Conservation (phyloP, 2,888 invertebrate genomes). For the Tuta absoluta region DNA sequence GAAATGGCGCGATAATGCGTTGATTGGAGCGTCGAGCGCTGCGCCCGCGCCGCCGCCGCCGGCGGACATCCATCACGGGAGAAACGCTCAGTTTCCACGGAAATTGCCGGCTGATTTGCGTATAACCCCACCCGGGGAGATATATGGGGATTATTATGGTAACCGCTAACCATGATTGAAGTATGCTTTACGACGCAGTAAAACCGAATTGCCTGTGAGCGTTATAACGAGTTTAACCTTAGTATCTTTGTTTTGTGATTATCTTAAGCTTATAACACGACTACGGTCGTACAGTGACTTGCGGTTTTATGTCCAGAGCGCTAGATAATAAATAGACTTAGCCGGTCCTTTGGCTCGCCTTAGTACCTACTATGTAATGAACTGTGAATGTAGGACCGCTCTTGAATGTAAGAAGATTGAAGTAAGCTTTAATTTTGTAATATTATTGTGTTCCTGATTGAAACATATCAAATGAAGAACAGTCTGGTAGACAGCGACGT, state of each 20-base stretch:
- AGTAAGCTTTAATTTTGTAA: background rate
- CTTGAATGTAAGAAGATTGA: background rate
- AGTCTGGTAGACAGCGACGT: background rate
- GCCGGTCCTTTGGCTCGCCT: no score
- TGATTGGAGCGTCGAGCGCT: slow-evolving; percentile 46
- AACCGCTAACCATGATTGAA: slow-evolving; percentile 23
- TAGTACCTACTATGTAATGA: no score
- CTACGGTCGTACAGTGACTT: background rate
- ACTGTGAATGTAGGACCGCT: no score
- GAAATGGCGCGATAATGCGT: slow-evolving; percentile 56
- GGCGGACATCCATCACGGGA: slow-evolving; percentile 50
- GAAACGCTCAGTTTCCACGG: slow-evolving; percentile 51
- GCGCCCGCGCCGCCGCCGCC: slow-evolving; percentile 39
- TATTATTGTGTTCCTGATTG: background rate
- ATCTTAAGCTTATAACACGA: background rate
- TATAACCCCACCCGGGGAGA: slow-evolving; percentile 46
- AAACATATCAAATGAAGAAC: background rate
- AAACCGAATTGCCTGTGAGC: slow-evolving; percentile 19
- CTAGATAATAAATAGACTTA: no score
- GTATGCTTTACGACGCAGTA: slow-evolving; percentile 18
- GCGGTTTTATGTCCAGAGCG: background rate
- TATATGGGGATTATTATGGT: slow-evolving; percentile 33
- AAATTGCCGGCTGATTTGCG: slow-evolving; percentile 57
- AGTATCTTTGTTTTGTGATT: slow-evolving; percentile 6
- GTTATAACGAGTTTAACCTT: slow-evolving; percentile 12